Conservation (phyloP, 2,888 invertebrate genomes). For the Capitulum mitella region DNA sequence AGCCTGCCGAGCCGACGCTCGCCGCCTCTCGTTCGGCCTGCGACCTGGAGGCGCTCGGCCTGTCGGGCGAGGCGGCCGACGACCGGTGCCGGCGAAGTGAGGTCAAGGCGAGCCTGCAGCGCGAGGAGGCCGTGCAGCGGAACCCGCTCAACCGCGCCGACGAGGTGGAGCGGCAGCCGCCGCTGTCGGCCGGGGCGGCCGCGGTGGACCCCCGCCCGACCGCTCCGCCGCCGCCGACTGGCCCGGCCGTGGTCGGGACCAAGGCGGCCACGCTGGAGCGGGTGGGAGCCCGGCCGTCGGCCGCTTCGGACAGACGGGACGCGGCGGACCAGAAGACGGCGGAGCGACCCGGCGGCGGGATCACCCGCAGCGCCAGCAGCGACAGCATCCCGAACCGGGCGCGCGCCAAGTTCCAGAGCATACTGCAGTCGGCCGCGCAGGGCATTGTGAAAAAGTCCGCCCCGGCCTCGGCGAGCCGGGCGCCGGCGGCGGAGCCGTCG, state of each 20-base stretch:
- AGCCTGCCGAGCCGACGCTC: not conserved
- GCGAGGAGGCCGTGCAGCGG: not conserved
- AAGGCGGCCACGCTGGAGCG: not conserved
- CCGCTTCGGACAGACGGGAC: not conserved
- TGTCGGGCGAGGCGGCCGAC: not conserved
- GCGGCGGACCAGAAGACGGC: not conserved
- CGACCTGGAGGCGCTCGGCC: not conserved
- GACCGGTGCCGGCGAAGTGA: no score
- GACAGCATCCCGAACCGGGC: not conserved
- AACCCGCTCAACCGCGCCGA: constrained; percentile 2
- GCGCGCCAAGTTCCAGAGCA: constrained; percentile 13
- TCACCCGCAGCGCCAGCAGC: constrained; percentile 2
- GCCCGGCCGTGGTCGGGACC: constrained; percentile 35
- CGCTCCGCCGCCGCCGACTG: constrained; percentile 65
- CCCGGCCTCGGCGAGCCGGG: constrained; percentile 28
- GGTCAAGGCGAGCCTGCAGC: not conserved
- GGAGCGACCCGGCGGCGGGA: not conserved
- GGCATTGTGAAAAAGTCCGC: constrained; percentile 28
- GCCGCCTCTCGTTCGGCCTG: not conserved
- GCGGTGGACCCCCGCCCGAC: constrained; percentile 70
- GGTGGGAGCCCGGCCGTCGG: not conserved
- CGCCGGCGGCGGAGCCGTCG: not conserved
- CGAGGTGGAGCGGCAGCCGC: constrained; percentile 41
- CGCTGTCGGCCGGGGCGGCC: constrained; percentile 48
- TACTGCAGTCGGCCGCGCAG: constrained; percentile 24